Percentiles rank a stretch among this genome's conserved stretches.
phyloP scores from a whole-genome alignment of 2,113 vertebrate genomes.

The Athene cunicularia region DNA sequence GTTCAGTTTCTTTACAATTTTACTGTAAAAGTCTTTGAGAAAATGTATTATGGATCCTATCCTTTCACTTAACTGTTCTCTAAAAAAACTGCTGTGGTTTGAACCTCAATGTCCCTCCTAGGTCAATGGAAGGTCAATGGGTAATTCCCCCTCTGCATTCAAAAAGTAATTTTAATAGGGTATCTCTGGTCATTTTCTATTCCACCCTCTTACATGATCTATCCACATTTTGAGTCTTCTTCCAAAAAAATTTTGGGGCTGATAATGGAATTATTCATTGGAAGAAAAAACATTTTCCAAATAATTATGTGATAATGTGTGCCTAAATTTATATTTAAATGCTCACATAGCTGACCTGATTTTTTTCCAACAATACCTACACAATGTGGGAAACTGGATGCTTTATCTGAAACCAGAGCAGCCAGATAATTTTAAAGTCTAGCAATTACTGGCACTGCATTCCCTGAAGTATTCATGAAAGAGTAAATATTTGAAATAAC shows the following conservation, averaged over 20 bases:
- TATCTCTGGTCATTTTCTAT: not conserved
- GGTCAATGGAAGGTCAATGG: not conserved
- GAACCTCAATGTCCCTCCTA: not conserved
- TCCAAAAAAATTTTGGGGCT: not conserved
- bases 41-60: not conserved
- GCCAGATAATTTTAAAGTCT: not conserved
- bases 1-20: not conserved
- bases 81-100: not conserved
- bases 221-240: not conserved
- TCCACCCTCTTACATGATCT: not conserved
- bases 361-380: not conserved
- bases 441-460: not conserved
- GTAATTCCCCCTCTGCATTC: not conserved
- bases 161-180: not conserved
- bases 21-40: not conserved
- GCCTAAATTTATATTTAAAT: not conserved
- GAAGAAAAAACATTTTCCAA: not conserved
- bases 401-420: not conserved
- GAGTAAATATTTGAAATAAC: not conserved
- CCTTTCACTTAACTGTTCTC: not conserved
- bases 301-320: not conserved
- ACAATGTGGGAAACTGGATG: not conserved
- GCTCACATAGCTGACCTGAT: not conserved
- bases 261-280: not conserved
- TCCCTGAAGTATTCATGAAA: not conserved